Evolutionary conservation across 2,888 invertebrate genomes (phyloP).

Genomic region (Lasioglossum oenotherae): DNA sequence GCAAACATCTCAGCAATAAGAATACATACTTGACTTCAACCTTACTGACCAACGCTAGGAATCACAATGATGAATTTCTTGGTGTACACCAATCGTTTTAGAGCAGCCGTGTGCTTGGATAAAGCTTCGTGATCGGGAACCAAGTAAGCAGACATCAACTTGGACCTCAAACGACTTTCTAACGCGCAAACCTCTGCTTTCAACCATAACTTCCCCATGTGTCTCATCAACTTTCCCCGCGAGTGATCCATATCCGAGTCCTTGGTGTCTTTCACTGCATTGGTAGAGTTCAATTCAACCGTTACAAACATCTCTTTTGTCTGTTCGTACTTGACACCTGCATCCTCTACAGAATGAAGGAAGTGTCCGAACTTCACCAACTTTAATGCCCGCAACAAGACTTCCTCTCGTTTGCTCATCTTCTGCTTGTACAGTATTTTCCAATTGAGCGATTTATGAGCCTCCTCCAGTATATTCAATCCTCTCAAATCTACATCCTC

Average conservation of each 20-base stretch:
- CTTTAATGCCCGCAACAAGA: constrained; percentile 90
- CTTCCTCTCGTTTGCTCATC: constrained; percentile 88
- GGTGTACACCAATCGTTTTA: constrained; percentile 93
- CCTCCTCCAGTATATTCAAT: constrained; percentile 88
- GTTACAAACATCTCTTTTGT: constrained; percentile 79
- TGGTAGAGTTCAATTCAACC: constrained; percentile 51
- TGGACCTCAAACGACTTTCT: constrained; percentile 89
- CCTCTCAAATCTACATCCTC: constrained; percentile 92
- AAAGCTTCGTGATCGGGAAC: constrained; percentile 94
- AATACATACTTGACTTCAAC: neutral
- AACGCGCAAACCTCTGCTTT: constrained; percentile 94
- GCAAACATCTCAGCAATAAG: neutral
- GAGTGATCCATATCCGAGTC: constrained; percentile 76
- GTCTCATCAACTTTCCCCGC: constrained; percentile 89
- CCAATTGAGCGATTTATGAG: constrained; percentile 91
- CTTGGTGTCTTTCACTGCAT: constrained; percentile 46
- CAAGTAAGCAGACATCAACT: constrained; percentile 91
- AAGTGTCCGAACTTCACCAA: constrained; percentile 92
- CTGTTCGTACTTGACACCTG: constrained; percentile 88
- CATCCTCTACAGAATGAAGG: constrained; percentile 88
- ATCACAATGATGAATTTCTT: constrained; percentile 95
- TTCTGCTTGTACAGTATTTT: constrained; percentile 86
- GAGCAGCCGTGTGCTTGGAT: constrained; percentile 90
- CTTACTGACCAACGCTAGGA: constrained; percentile 92
- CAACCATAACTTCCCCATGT: constrained; percentile 96